Evolutionary conservation across 2,113 vertebrate genomes (phyloP).

Genomic region (Gallinago media): DNA sequence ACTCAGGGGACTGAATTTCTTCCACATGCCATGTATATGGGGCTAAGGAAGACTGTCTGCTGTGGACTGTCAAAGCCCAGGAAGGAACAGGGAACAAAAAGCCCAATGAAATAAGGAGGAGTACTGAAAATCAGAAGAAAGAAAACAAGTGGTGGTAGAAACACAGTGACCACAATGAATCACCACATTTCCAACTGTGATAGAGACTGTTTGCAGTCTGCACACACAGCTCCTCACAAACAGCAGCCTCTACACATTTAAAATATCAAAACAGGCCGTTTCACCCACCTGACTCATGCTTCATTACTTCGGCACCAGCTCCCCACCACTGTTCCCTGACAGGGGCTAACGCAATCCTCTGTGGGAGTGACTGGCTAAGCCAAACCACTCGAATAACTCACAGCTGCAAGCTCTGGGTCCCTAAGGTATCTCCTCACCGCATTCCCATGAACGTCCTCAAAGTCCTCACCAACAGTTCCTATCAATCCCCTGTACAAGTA

Average conservation of each 20-base stretch:
- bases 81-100: slow-evolving; percentile 14
- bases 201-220: slow-evolving; percentile 26
- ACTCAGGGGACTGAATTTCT: not conserved
- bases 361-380: not conserved
- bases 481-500: not conserved
- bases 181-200: slow-evolving; percentile 16
- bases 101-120: not conserved
- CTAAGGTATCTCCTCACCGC: not conserved
- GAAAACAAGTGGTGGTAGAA: slow-evolving; percentile 42
- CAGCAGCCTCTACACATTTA: not conserved
- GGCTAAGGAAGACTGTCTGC: slow-evolving; percentile 4
- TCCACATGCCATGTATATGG: not conserved
- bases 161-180: slow-evolving; percentile 39
- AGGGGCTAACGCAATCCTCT: not conserved
- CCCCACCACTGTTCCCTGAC: not conserved
- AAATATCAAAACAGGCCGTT: not conserved
- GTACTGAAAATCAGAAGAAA: not conserved
- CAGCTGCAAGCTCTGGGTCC: not conserved
- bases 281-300: not conserved
- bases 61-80: not conserved
- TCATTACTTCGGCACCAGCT: not conserved
- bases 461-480: not conserved
- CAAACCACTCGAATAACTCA: not conserved
- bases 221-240: not conserved
- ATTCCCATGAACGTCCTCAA: not conserved